These are phyloP conservation scores for Aphrocallistes beatrix DNA, from an alignment of 37 sponge, comb jelly and placozoan species.

Conservation along the genomic window DNA sequence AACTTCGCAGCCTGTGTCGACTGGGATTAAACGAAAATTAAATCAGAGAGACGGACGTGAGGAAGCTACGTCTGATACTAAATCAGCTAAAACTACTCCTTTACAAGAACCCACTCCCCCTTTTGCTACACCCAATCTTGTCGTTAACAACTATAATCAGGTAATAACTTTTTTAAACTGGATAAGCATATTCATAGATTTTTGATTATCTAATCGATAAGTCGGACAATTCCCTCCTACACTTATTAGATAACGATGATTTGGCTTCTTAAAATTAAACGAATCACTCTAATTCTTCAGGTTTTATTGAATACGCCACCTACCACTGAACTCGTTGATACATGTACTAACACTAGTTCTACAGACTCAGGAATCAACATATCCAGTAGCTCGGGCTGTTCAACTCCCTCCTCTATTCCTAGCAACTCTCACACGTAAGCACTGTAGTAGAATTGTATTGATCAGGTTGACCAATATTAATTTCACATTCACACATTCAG, in stretches of 20 bases:
- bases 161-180: no score
- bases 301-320: no score
- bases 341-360: neutral
- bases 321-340: no score
- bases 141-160: no score
- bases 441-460: neutral
- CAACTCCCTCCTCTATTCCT: neutral
- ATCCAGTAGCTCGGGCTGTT: neutral
- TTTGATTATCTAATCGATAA: no score
- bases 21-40: neutral
- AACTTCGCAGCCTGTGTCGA: neutral
- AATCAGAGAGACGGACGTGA: neutral
- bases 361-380: neutral
- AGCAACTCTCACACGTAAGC: neutral
- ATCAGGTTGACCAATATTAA: neutral
- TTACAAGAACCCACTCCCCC: no score
- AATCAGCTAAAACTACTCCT: neutral
- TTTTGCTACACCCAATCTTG: no score
- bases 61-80: neutral
- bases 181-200: no score
- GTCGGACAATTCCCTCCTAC: no score
- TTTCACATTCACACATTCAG: neutral
- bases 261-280: no score
- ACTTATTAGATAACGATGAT: no score
- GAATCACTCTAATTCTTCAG: no score